Evolutionary conservation across 1,140 invertebrate genomes (phyloP).

Genomic region (Tetranychus urticae): DNA sequence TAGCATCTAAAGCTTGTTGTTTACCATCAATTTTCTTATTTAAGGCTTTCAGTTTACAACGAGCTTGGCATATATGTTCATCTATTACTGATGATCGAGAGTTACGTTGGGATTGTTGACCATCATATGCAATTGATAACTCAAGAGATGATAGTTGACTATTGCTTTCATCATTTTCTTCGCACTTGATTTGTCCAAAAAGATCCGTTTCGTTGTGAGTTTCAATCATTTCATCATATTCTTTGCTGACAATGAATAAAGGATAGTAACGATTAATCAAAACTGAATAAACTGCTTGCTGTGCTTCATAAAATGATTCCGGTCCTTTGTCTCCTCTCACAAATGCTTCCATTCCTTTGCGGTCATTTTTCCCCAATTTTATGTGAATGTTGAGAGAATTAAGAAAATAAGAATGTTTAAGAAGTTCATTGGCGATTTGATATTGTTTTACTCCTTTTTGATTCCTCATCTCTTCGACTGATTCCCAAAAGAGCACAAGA

Average conservation of each 20-base stretch:
- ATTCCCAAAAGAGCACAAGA: slow-evolving; percentile 43
- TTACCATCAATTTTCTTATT: background rate
- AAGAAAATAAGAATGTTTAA: slow-evolving; percentile 32
- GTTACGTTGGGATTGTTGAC: background rate
- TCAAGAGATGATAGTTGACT: background rate
- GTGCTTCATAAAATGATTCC: slow-evolving; percentile 49
- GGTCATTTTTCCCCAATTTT: slow-evolving; percentile 38
- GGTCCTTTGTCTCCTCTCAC: slow-evolving; percentile 42
- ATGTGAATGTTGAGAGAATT: slow-evolving; percentile 55
- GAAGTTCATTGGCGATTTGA: slow-evolving; percentile 59
- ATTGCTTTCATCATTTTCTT: background rate
- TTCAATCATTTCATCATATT: slow-evolving; percentile 42
- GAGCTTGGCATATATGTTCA: slow-evolving; percentile 39
- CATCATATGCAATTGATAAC: background rate
- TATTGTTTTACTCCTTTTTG: slow-evolving; percentile 21
- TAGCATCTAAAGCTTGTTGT: slow-evolving; percentile 1
- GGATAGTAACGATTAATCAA: slow-evolving; percentile 33
- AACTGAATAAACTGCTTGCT: slow-evolving; percentile 41
- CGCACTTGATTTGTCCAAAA: background rate
- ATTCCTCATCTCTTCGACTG: slow-evolving; percentile 52
- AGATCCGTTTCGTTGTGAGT: background rate
- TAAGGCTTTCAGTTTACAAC: background rate
- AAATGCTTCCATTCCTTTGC: slow-evolving; percentile 47
- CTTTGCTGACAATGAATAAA: slow-evolving; percentile 57
- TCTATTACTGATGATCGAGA: background rate